These are phyloP conservation scores for Natrix natrix DNA, from an alignment of 2,797 vertebrate genomes.

Conservation along the genomic window DNA sequence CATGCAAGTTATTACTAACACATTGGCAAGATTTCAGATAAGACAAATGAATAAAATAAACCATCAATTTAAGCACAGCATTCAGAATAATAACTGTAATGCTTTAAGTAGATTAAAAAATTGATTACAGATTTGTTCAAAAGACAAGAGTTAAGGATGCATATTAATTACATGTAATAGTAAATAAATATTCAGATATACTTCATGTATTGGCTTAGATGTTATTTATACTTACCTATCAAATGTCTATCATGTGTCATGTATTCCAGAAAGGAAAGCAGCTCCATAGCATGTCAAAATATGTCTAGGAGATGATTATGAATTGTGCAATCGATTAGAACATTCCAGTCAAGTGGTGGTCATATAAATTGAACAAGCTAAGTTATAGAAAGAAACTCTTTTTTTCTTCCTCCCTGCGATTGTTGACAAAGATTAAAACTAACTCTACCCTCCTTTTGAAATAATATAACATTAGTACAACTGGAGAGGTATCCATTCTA, in stretches of 20 bases:
- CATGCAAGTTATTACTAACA: conserved; percentile 4
- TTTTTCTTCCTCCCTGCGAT: too few species aligned
- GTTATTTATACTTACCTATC: not conserved
- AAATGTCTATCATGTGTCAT: not conserved
- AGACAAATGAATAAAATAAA: conserved; percentile 23
- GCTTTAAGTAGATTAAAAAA: conserved; percentile 17
- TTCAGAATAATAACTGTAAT: conserved; percentile 7
- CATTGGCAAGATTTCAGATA: conserved; percentile 22
- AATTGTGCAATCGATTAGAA: not conserved
- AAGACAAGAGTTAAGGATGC: not conserved
- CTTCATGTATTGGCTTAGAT: not conserved
- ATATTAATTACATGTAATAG: not conserved
- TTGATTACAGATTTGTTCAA: not conserved
- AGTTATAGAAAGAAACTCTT: not conserved
- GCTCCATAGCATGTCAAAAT: not conserved
- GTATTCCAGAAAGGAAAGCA: not conserved
- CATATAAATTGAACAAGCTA: not conserved
- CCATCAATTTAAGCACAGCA: conserved; percentile 11
- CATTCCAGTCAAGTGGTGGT: not conserved
- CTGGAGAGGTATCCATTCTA: not conserved
- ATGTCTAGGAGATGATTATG: not conserved
- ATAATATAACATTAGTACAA: not conserved
- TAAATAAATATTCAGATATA: conserved; percentile 5
- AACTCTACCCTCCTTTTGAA: not conserved
- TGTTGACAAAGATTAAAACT: not conserved